Evolutionary conservation across 2,888 invertebrate species (phyloP), one percentile per base, ranked within the genome.

Genomic region (Melolontha melolontha): DNA sequence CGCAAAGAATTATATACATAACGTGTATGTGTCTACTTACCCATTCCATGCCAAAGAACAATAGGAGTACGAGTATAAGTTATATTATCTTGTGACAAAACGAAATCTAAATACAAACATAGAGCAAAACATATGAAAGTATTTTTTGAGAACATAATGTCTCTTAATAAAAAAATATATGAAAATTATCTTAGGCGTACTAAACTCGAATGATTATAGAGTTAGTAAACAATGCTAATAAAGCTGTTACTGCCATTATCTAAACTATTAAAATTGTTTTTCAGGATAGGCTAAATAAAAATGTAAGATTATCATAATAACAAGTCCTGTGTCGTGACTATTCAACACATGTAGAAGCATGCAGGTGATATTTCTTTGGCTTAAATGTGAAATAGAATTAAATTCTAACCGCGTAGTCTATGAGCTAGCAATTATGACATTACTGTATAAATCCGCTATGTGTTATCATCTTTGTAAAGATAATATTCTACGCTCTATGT

Each of bases 21-120:
- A 57, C 55, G 42, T 42, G 17, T 12, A 49, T 47, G 22, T 8
- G 17, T 39, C 14, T n/a, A 78, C 85, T 86, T 85, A 95, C 96
- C 97, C 97, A 97, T 97, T 85, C 97, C 97, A 87, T 97, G 96
- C 95, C 96, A 96, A 69, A 96, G 80, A 12, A 96, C 94, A 65
- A 96, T 88, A 0, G 96, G 95, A 2, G 64, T n/a, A n/a, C n/a
- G n/a, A n/a, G n/a, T 68, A 12, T 55, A 44, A 8, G 55, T 55
- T 12, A 14, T 57, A 49, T 67, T 67, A 27, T 50, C 65, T 34
- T 29, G 78, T 10, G 16, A 62, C 2, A 27, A 14, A 62, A 27
- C 47, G 2, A 34, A 47, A 16, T 11, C n/a, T 11, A 14, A 47
- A 47, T 34, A 47, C 16, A 42, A 47, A 47, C 14, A 49, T 17